These are phyloP conservation scores for Caloenas nicobarica DNA, from an alignment of 2,113 vertebrate species.

Conservation along the genomic window DNA sequence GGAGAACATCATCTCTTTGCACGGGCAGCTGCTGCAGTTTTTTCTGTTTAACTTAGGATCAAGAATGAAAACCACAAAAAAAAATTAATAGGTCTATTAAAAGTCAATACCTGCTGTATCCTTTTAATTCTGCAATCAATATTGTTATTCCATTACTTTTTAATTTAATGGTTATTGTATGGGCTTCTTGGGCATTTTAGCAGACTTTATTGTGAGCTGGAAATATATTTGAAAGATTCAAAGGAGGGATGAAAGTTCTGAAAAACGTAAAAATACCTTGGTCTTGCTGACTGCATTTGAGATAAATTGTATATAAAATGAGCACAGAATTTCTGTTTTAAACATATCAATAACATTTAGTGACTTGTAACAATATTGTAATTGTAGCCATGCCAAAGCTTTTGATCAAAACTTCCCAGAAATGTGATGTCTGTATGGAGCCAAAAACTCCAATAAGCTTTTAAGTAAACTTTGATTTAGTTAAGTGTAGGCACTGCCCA, in stretches of 20 bases:
- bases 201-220: not conserved
- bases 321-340: constrained; percentile 2
- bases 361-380: constrained; percentile 46
- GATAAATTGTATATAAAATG: not conserved
- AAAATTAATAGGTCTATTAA: not conserved
- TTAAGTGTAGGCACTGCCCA: not conserved
- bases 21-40: not conserved
- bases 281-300: not conserved
- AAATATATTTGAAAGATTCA: not conserved
- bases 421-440: not conserved
- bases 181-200: not conserved
- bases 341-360: not conserved
- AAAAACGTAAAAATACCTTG: not conserved
- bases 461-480: constrained; percentile 54
- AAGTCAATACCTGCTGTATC: not conserved
- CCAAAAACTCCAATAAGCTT: constrained; percentile 33
- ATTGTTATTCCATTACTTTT: not conserved
- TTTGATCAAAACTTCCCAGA: constrained; percentile 60
- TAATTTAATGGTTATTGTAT: not conserved
- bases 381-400: constrained; percentile 34
- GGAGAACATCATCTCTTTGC: not conserved
- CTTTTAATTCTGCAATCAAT: not conserved
- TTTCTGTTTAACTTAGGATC: not conserved
- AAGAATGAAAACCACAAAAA: not conserved
- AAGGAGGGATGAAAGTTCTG: not conserved